Evolutionary conservation across 2,888 invertebrate species (phyloP).

Genomic region (Hyppa rectilinea): DNA sequence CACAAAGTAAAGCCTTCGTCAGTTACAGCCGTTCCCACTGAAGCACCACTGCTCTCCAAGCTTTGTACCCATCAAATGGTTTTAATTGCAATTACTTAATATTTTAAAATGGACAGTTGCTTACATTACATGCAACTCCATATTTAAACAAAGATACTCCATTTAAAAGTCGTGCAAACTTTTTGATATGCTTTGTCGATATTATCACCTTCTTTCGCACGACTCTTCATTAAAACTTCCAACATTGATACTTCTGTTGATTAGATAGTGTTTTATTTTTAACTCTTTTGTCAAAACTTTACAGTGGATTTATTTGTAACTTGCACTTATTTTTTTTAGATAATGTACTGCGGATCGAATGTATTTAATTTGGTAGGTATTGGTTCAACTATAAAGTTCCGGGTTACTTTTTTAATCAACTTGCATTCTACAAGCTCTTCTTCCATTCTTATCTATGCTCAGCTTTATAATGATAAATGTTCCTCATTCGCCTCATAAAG

Average conservation of each 20-base stretch:
- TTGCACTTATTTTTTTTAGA: slow-evolving; percentile 8
- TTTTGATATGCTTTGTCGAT: not conserved
- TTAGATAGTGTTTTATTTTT: slow-evolving; percentile 21
- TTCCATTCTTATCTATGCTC: not conserved
- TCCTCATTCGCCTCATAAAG: too few relatives aligned
- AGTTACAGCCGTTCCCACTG: too few relatives aligned
- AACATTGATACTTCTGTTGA: slow-evolving; percentile 12
- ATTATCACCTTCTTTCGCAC: not conserved
- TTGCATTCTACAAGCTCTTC: not conserved
- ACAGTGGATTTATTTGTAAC: slow-evolving; percentile 4
- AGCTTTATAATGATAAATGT: not conserved
- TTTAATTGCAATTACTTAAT: too few relatives aligned
- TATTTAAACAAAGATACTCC: too few relatives aligned
- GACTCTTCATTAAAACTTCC: slow-evolving; percentile 9
- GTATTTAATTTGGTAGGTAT: too few relatives aligned
- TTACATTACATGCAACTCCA: too few relatives aligned
- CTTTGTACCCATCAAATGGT: too few relatives aligned
- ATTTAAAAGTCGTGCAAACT: not conserved
- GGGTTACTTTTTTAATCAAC: not conserved
- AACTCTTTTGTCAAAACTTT: slow-evolving; percentile 11
- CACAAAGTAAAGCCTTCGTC: too few relatives aligned
- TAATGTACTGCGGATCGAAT: not conserved
- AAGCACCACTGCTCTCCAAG: too few relatives aligned
- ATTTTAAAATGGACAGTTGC: too few relatives aligned
- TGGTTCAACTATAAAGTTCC: too few relatives aligned